Evolutionary conservation across 2,113 vertebrate genomes (phyloP).

Genomic region (Seriola rivoliana): DNA sequence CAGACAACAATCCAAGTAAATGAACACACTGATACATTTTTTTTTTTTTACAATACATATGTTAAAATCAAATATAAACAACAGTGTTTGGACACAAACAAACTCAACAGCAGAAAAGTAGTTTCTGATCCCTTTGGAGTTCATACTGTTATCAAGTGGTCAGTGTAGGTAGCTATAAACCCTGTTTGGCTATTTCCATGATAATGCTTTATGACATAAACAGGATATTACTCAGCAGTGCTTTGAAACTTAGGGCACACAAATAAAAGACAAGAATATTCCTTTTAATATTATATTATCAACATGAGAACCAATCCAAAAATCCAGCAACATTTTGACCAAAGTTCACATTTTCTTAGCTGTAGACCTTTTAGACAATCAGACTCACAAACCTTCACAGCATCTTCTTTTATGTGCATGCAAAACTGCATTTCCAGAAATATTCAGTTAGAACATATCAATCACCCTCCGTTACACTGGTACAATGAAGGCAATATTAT

Average conservation of each 20-base stretch:
- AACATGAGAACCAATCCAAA: neutral
- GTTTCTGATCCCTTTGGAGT: constrained; percentile 20
- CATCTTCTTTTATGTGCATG: neutral
- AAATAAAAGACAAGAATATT: constrained; percentile 9
- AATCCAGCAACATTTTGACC: constrained; percentile 22
- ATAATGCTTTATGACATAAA: neutral
- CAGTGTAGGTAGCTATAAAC: neutral
- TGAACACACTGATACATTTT: neutral
- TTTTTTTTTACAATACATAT: neutral
- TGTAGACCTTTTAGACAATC: neutral
- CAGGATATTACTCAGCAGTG: neutral
- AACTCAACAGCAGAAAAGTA: neutral
- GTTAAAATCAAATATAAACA: constrained; percentile 11
- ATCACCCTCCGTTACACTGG: neutral
- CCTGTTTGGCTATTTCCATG: neutral
- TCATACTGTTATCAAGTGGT: neutral
- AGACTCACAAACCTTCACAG: neutral
- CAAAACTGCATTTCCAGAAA: constrained; percentile 4
- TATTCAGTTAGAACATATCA: neutral
- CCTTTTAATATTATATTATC: constrained; percentile 28
- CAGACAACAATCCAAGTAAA: constrained; percentile 35
- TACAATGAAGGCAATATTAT: neutral
- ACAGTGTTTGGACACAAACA: neutral
- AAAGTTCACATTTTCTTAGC: constrained; percentile 49
- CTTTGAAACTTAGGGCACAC: neutral